Evolutionary conservation across 2,797 vertebrate species (phyloP).

Genomic region (Pterois miles): DNA sequence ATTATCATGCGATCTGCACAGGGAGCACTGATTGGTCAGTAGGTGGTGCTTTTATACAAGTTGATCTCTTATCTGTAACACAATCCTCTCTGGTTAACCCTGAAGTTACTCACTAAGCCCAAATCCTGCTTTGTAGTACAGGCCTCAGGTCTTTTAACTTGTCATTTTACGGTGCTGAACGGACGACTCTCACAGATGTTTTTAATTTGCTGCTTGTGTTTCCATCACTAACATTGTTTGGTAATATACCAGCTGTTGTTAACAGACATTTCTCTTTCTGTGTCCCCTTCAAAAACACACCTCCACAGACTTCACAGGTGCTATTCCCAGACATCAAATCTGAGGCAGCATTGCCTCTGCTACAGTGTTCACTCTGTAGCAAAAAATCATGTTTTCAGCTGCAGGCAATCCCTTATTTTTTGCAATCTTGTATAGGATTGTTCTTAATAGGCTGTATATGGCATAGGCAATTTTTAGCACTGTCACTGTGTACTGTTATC

Average conservation of each 20-base stretch:
- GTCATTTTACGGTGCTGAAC: slow-evolving; percentile 25
- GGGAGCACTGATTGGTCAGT: no score
- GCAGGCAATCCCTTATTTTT: background rate
- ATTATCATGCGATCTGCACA: no score
- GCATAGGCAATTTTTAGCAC: background rate
- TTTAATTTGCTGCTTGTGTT: background rate
- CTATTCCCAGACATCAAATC: background rate
- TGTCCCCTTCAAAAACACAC: background rate
- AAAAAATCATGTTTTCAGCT: slow-evolving; percentile 1
- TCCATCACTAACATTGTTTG: background rate
- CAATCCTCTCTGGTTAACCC: no score
- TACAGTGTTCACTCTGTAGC: background rate
- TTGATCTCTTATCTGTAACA: no score
- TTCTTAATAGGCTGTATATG: background rate
- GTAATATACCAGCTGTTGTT: background rate
- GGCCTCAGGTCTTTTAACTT: background rate
- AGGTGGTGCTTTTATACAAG: no score
- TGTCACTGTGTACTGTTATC: background rate
- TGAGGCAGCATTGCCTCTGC: background rate
- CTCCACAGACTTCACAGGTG: background rate
- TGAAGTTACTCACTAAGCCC: no score
- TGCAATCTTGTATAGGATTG: background rate
- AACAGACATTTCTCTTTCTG: background rate
- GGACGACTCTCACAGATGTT: slow-evolving; percentile 19
- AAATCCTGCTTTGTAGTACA: no score